Evolutionary conservation across 2,888 invertebrate species (phyloP).

Genomic region (Agriotes lineatus): DNA sequence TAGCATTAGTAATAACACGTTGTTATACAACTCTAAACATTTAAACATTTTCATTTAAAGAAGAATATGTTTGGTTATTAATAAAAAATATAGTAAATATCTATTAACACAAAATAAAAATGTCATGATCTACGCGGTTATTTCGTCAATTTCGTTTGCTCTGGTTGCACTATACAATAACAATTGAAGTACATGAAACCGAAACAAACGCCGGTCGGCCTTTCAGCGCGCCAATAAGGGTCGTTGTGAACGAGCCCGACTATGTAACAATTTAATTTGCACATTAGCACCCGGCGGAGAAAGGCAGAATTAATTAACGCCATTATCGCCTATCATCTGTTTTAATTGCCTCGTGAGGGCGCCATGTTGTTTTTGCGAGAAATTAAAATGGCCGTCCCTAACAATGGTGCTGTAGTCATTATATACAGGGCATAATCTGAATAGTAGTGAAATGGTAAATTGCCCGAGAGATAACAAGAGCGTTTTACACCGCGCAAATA

Average conservation of each 20-base stretch:
- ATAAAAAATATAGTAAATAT: too few relatives aligned
- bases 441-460: slow-evolving; percentile 67
- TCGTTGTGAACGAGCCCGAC: slow-evolving; percentile 62
- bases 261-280: slow-evolving; percentile 68
- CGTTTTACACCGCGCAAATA: slow-evolving; percentile 58
- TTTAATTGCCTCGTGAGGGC: slow-evolving; percentile 67
- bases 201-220: slow-evolving; percentile 5
- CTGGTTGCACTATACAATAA: neutral
- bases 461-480: slow-evolving; percentile 65
- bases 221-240: slow-evolving; percentile 21
- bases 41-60: too few relatives aligned
- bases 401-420: slow-evolving; percentile 66
- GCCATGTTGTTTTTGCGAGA: slow-evolving; percentile 68
- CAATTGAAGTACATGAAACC: neutral
- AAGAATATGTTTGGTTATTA: too few relatives aligned
- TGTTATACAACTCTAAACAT: too few relatives aligned
- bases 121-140: too few relatives aligned
- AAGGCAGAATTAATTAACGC: slow-evolving; percentile 69
- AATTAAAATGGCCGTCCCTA: slow-evolving; percentile 67
- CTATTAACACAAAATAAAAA: too few relatives aligned
- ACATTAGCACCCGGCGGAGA: slow-evolving; percentile 67
- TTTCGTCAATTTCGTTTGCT: too few relatives aligned
- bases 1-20: too few relatives aligned
- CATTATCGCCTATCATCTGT: slow-evolving; percentile 69
- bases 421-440: slow-evolving; percentile 66